Evolutionary conservation across 2,113 vertebrate genomes (phyloP).

Genomic region (Phrynosoma blainvillii): DNA sequence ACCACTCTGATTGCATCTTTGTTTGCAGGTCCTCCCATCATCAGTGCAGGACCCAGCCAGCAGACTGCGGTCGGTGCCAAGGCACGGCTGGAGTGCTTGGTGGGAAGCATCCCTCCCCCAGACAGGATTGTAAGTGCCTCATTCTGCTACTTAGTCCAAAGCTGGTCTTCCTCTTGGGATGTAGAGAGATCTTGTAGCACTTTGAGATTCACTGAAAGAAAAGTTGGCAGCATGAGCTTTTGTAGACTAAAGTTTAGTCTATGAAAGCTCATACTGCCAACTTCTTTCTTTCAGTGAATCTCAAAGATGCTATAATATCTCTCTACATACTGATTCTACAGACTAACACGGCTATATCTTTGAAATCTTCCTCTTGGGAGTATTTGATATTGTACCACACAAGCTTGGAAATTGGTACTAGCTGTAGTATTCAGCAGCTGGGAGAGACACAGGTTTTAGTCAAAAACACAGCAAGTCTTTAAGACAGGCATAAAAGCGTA

Average conservation of each 20-base stretch:
- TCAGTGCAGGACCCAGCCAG: constrained; percentile 81
- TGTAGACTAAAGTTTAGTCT: too few species aligned
- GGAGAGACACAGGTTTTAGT: neutral
- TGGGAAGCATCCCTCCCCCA: constrained; percentile 85
- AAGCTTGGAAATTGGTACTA: neutral
- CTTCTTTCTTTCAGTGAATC: too few species aligned
- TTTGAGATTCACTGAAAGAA: too few species aligned
- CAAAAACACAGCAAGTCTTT: neutral
- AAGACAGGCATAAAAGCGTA: neutral
- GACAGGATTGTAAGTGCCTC: constrained; percentile 87
- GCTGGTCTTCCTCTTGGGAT: neutral
- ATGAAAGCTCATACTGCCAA: too few species aligned
- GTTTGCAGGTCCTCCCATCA: constrained; percentile 85
- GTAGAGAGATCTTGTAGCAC: too few species aligned
- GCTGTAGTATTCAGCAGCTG: neutral
- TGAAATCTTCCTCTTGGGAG: neutral
- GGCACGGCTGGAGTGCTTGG: constrained; percentile 87
- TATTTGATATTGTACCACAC: too few species aligned
- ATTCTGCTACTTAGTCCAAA: constrained; percentile 7
- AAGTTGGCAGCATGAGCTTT: too few species aligned
- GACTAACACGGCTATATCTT: neutral
- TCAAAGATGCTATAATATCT: too few species aligned
- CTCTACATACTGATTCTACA: too few species aligned
- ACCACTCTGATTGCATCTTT: neutral
- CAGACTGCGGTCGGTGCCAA: constrained; percentile 86